These are phyloP conservation scores for Dicentrarchus labrax DNA, from an alignment of 2,113 vertebrate species.

Conservation along the genomic window DNA sequence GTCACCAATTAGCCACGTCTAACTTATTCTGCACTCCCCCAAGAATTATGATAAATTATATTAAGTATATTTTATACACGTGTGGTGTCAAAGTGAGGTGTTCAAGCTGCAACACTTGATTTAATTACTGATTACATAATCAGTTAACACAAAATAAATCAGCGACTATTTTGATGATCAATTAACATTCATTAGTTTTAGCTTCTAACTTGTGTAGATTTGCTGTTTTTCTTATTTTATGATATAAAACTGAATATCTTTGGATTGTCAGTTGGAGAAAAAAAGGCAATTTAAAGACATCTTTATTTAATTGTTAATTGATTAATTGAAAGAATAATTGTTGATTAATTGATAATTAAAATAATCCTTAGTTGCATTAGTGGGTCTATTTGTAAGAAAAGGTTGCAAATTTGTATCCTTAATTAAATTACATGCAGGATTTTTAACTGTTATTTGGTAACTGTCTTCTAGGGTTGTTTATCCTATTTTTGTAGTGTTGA, in stretches of 20 bases:
- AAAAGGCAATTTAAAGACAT: not conserved
- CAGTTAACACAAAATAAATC: not conserved
- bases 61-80: not conserved
- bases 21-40: not conserved
- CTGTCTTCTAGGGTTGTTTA: not conserved
- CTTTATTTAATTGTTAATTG: not conserved
- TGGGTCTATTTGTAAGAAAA: not conserved
- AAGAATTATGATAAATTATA: not conserved
- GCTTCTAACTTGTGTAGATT: not conserved
- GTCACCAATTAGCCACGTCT: not conserved
- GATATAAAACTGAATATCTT: not conserved
- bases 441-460: not conserved
- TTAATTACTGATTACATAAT: not conserved
- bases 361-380: not conserved
- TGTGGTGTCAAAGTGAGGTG: not conserved
- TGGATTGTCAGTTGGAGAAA: no score
- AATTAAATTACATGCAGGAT: not conserved
- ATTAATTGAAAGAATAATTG: not conserved
- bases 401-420: not conserved
- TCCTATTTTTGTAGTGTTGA: not conserved
- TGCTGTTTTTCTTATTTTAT: not conserved
- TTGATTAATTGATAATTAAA: not conserved
- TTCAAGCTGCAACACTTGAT: not conserved
- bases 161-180: not conserved
- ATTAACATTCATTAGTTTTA: not conserved